Base-by-base conservation (phyloP, 1,140 invertebrate genomes). In the Spodoptera litura region DNA sequence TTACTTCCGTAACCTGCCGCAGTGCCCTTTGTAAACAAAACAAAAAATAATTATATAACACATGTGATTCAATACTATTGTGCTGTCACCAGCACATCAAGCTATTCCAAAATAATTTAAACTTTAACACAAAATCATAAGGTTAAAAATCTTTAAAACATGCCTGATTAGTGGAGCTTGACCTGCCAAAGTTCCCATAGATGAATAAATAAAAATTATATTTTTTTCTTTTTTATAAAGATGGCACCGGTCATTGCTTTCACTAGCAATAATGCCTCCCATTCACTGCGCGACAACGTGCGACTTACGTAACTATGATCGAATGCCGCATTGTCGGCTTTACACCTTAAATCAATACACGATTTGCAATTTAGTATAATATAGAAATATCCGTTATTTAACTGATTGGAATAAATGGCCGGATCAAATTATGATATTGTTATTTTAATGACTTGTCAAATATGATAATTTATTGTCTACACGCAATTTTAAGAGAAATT, bases 281-380 rank as follows among this genome's bases (percentile, higher is more conserved):
- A 73, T 61, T 61, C 71, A 61, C 56, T 3, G 12, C 20, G 20
- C 71, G 71, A 73, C 56, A 68, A 52, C 44, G 64, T 31, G 64
- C 20, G 49, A 25, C 71, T 61, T 49, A 44, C 38, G 56, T 51
- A 73, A 73, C 52, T 38, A 68, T 27, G 59, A 61, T 51, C 71
- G 55, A 35, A 61, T 61, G 11, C 20, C 10, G 59, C 49, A 25
- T 59, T 49, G n/a, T 61, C n/a, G 38, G 20, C 56, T 73, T 73
- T 56, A 58, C 71, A 73, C 15, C n/a, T 15, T 11, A 73, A 61
- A 59, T 73, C 38, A 51, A 55, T 49, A 59, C 35, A 51, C 71
- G 51, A 51, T 73, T 73, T 49, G 15, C 12, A 61, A 9, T 73
- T 27, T 59, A 35, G 49, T 9, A 38, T 13, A 20, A 25, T 59